These are phyloP conservation scores for Neuroterus valhalla DNA, from an alignment of 1,140 invertebrate species.

Conservation along the genomic window DNA sequence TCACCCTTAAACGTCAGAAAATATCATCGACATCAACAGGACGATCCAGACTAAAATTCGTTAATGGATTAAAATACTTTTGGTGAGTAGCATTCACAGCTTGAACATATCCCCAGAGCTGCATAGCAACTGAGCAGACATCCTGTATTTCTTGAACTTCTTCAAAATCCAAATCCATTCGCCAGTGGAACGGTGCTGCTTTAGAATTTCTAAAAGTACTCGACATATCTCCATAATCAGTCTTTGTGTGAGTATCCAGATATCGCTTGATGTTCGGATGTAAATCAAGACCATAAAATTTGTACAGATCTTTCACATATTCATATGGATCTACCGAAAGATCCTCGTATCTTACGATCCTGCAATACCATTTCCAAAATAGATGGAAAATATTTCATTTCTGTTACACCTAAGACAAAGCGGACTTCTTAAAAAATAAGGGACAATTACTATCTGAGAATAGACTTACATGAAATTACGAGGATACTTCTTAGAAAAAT, in stretches of 20 bases:
- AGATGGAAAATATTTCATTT: too few species aligned
- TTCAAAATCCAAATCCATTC: slow-evolving; percentile 81
- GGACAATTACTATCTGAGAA: background rate
- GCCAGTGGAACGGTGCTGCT: slow-evolving; percentile 90
- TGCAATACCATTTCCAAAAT: slow-evolving; percentile 71
- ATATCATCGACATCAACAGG: background rate
- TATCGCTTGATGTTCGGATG: slow-evolving; percentile 83
- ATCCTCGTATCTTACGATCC: slow-evolving; percentile 89
- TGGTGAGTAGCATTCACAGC: slow-evolving; percentile 76
- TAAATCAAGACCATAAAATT: slow-evolving; percentile 85
- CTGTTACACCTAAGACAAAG: background rate
- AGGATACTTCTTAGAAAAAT: slow-evolving; percentile 82
- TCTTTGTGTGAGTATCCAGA: slow-evolving; percentile 87
- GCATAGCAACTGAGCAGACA: slow-evolving; percentile 84
- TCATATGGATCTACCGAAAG: slow-evolving; percentile 85
- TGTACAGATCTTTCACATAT: slow-evolving; percentile 82
- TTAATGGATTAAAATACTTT: slow-evolving; percentile 77
- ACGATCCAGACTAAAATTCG: slow-evolving; percentile 63
- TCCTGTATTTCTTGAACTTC: slow-evolving; percentile 82
- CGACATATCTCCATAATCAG: slow-evolving; percentile 85
- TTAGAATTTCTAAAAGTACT: slow-evolving; percentile 90
- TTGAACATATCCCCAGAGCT: slow-evolving; percentile 85
- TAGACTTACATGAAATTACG: slow-evolving; percentile 81
- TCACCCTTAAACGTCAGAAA: slow-evolving; percentile 15
- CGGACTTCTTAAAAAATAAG: background rate